Evolutionary conservation across 2,113 vertebrate species (phyloP).

Genomic region (Psittacus erithacus): DNA sequence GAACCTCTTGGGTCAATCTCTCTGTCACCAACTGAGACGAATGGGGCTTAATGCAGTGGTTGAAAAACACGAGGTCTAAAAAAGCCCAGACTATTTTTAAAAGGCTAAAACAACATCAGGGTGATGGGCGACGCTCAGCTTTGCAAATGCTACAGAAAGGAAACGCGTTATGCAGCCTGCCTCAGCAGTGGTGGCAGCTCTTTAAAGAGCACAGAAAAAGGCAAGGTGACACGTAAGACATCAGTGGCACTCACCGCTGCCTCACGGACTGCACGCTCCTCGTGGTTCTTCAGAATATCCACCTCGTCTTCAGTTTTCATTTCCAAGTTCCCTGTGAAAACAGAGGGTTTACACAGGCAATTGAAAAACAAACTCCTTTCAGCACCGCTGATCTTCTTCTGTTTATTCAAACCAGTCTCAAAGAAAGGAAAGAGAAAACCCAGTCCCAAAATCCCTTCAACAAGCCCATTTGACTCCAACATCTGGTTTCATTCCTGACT

Average conservation of each 20-base stretch:
- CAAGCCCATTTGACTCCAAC: background rate
- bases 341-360: background rate
- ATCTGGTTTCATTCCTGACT: background rate
- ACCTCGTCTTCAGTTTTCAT: constrained; percentile 73
- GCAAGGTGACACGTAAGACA: background rate
- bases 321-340: constrained; percentile 70
- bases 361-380: background rate
- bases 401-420: background rate
- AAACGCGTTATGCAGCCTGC: background rate
- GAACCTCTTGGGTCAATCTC: background rate
- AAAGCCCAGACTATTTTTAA: background rate
- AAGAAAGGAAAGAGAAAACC: background rate
- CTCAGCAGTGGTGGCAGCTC: accelerated
- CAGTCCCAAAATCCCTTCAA: background rate
- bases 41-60: background rate
- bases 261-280: background rate
- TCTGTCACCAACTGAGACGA: background rate
- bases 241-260: constrained; percentile 61
- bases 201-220: background rate
- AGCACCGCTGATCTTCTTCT: background rate
- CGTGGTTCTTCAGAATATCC: constrained; percentile 40
- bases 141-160: background rate
- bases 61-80: background rate
- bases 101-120: background rate
- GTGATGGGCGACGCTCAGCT: accelerated